These are phyloP conservation scores for Amiota minor DNA, from an alignment of 2,888 invertebrate genomes.

Conservation along the genomic window DNA sequence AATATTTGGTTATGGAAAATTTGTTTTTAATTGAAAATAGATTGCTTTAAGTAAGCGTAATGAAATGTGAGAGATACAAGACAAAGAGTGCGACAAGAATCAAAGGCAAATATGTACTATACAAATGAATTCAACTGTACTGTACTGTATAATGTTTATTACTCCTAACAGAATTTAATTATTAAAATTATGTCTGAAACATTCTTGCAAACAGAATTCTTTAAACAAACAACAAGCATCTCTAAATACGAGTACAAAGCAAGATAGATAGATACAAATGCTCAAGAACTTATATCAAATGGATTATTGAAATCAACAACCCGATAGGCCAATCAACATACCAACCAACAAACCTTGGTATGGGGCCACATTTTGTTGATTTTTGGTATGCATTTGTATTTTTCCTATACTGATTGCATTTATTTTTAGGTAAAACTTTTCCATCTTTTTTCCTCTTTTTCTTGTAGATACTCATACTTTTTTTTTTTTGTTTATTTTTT, in stretches of 20 bases:
- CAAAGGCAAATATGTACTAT: too few relatives aligned
- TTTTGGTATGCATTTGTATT: neutral
- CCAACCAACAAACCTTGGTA: slow-evolving; percentile 50
- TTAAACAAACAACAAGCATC: too few relatives aligned
- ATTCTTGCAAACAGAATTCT: too few relatives aligned
- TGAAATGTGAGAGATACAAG: neutral
- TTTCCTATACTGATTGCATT: slow-evolving; percentile 13
- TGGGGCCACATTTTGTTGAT: slow-evolving; percentile 56
- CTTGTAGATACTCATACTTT: slow-evolving; percentile 14
- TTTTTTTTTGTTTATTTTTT: slow-evolving; percentile 34
- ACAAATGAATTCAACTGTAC: too few relatives aligned
- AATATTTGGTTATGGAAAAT: slow-evolving; percentile 43
- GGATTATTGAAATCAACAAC: too few relatives aligned
- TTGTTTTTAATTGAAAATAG: slow-evolving; percentile 53
- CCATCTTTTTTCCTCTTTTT: neutral
- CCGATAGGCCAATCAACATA: neutral
- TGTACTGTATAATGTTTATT: too few relatives aligned
- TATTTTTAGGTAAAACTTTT: slow-evolving; percentile 4
- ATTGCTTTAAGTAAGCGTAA: slow-evolving; percentile 25
- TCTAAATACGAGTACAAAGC: too few relatives aligned
- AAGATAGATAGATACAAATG: too few relatives aligned
- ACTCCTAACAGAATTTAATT: too few relatives aligned
- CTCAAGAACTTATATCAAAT: too few relatives aligned
- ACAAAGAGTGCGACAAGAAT: too few relatives aligned
- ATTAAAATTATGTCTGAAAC: too few relatives aligned